These are phyloP conservation scores for Agapetus fuscipes DNA, from an alignment of 2,888 invertebrate genomes.

Conservation along the genomic window DNA sequence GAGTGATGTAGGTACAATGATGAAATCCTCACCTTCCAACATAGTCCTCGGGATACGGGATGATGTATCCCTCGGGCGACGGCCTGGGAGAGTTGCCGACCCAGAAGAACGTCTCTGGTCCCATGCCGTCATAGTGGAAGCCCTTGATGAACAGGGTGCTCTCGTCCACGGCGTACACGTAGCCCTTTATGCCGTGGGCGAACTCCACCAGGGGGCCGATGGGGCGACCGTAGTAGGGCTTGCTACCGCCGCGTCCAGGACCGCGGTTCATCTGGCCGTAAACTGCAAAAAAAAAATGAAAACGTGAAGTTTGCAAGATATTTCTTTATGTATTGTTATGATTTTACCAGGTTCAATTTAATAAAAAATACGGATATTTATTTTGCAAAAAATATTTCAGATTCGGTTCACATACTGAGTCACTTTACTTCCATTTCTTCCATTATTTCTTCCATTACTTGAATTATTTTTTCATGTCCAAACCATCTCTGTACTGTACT, in stretches of 20 bases:
- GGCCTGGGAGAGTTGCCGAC: constrained; percentile 73
- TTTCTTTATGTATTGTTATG: too few relatives aligned
- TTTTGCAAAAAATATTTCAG: too few relatives aligned
- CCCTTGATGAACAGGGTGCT: constrained; percentile 78
- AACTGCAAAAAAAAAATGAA: constrained; percentile 3
- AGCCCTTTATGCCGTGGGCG: constrained; percentile 72
- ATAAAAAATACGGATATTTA: too few relatives aligned
- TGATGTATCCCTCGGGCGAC: constrained; percentile 71
- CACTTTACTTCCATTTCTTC: too few relatives aligned
- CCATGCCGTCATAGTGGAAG: constrained; percentile 82
- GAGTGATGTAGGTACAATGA: too few relatives aligned
- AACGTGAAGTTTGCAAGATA: neutral
- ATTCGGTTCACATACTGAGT: too few relatives aligned
- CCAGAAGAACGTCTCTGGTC: constrained; percentile 87
- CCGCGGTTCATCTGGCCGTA: constrained; percentile 9
- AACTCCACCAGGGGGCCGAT: constrained; percentile 66
- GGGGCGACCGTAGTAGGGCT: constrained; percentile 67
- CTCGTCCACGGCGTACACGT: constrained; percentile 82
- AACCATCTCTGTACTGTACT: too few relatives aligned
- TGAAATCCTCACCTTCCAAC: constrained; percentile 70
- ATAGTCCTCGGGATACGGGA: constrained; percentile 81
- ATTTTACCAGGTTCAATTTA: too few relatives aligned
- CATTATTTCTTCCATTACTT: too few relatives aligned
- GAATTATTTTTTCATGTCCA: too few relatives aligned
- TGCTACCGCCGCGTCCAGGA: constrained; percentile 23